A percentile compares a stretch with the other conserved stretches of the same genome.
These are phyloP conservation scores for Chaetogeoica ovagalla DNA, from an alignment of 2,888 invertebrate genomes.

Conservation along the genomic window DNA sequence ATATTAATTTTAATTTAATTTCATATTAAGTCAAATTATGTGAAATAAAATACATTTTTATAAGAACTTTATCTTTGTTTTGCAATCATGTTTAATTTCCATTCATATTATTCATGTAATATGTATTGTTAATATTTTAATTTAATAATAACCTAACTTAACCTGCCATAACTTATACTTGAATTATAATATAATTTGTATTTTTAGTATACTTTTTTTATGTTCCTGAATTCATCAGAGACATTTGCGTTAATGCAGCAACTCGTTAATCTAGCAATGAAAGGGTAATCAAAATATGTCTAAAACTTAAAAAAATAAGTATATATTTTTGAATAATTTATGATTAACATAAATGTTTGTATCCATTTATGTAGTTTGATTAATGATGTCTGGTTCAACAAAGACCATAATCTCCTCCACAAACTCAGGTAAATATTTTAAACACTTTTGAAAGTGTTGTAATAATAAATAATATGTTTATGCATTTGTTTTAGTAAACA, in stretches of 20 bases:
- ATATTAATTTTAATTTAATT: no score
- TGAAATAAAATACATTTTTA: neutral
- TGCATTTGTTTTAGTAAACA: conserved; percentile 61
- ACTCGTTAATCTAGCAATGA: conserved; percentile 95
- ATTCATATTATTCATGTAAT: neutral
- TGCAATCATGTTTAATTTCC: neutral
- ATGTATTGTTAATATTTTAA: neutral
- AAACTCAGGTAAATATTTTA: conserved; percentile 69
- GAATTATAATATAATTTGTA: conserved; percentile 6
- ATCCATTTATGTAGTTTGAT: conserved; percentile 34
- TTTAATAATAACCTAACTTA: neutral
- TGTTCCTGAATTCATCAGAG: conserved; percentile 86
- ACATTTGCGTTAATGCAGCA: conserved; percentile 92
- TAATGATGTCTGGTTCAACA: conserved; percentile 46
- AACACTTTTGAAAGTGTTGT: neutral
- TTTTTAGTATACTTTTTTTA: conserved; percentile 81
- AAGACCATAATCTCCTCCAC: conserved; percentile 74
- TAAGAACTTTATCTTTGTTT: neutral
- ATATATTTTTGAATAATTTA: neutral
- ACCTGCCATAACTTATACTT: neutral
- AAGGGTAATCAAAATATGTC: conserved; percentile 66
- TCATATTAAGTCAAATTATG: no score
- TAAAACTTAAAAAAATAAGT: neutral
- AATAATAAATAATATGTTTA: neutral
- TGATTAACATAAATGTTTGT: neutral